Percentiles rank a stretch among this genome's conserved stretches.
These are phyloP conservation scores for Drosophila colorata DNA, from an alignment of 2,888 invertebrate species.

Conservation along the genomic window DNA sequence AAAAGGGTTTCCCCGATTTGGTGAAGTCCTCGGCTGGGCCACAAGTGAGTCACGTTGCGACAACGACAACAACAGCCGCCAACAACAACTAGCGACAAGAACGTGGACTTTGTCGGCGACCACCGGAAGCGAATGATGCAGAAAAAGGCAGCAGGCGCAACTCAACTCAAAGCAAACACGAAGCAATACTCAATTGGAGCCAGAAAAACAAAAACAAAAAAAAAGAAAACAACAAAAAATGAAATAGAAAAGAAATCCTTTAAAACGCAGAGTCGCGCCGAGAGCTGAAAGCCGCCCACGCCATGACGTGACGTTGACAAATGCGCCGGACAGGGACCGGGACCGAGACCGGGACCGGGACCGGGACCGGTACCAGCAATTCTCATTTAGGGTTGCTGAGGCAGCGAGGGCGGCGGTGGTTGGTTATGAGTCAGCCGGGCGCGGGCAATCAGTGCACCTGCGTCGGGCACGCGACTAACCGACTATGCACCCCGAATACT, in stretches of 20 bases:
- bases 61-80: slow-evolving; percentile 1
- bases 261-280: slow-evolving; percentile 31
- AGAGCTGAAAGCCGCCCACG: slow-evolving; percentile 47
- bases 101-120: slow-evolving; percentile 28
- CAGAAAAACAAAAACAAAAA: slow-evolving; percentile 17
- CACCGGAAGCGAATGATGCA: slow-evolving; percentile 76
- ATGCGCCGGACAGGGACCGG: slow-evolving; percentile 52
- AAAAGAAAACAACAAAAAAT: slow-evolving; percentile 29
- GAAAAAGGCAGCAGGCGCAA: slow-evolving; percentile 57
- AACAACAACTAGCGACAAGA: not conserved
- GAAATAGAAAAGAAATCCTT: slow-evolving; percentile 53
- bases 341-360: not conserved
- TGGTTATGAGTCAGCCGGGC: slow-evolving; percentile 52
- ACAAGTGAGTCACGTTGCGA: slow-evolving; percentile 68
- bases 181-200: slow-evolving; percentile 16
- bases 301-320: slow-evolving; percentile 71
- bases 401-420: not conserved
- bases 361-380: not conserved
- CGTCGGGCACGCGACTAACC: slow-evolving; percentile 63
- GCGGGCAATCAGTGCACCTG: slow-evolving; percentile 64
- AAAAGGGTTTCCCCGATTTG: slow-evolving; percentile 54
- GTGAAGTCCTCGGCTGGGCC: not conserved
- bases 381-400: slow-evolving; percentile 6
- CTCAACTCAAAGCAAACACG: slow-evolving; percentile 39
- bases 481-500: slow-evolving; percentile 45